Percentiles rank a stretch among this genome's conserved stretches.
These are phyloP conservation scores for Myrmecobius fasciatus DNA, from an alignment of 2,113 vertebrate species.

Conservation along the genomic window DNA sequence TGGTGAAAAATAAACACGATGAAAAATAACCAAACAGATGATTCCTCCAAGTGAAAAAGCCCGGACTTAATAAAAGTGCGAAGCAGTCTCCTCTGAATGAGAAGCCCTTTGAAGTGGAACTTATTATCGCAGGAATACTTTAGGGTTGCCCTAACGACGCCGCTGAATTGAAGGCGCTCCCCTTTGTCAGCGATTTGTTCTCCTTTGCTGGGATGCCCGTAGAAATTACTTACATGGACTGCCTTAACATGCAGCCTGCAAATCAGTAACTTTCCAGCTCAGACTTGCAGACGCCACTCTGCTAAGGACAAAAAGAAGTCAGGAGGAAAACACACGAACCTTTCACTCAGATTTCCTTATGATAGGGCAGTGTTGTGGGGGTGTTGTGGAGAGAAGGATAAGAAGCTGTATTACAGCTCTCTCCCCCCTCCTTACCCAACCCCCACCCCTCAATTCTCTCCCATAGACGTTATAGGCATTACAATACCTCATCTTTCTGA, in stretches of 20 bases:
- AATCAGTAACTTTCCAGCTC: slow-evolving; percentile 96
- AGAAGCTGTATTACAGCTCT: slow-evolving; percentile 62
- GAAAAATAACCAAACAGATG: slow-evolving; percentile 97
- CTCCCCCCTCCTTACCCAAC: background rate
- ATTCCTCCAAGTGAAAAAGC: slow-evolving; percentile 91
- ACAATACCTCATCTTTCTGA: background rate
- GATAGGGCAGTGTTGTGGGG: slow-evolving; percentile 64
- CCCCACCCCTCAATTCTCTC: background rate
- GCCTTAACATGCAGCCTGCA: slow-evolving; percentile 97
- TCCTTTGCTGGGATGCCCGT: slow-evolving; percentile 97
- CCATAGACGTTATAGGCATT: background rate
- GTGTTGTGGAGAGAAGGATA: slow-evolving; percentile 71
- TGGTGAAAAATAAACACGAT: slow-evolving; percentile 98
- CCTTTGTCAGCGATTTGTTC: slow-evolving; percentile 99
- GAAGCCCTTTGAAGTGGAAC: slow-evolving; percentile 99
- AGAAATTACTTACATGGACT: slow-evolving; percentile 97
- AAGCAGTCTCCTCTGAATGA: slow-evolving; percentile 95
- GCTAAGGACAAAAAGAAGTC: slow-evolving; percentile 90
- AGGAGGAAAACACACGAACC: slow-evolving; percentile 84
- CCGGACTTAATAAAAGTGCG: slow-evolving; percentile 96
- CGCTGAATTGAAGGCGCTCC: slow-evolving; percentile 94
- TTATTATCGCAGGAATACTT: slow-evolving; percentile 99
- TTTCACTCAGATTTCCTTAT: slow-evolving; percentile 82
- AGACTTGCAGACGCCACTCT: slow-evolving; percentile 99
- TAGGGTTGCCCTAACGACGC: slow-evolving; percentile 99